Evolutionary conservation across 2,797 vertebrate genomes (phyloP).

Genomic region (Mionectes olivaceus): DNA sequence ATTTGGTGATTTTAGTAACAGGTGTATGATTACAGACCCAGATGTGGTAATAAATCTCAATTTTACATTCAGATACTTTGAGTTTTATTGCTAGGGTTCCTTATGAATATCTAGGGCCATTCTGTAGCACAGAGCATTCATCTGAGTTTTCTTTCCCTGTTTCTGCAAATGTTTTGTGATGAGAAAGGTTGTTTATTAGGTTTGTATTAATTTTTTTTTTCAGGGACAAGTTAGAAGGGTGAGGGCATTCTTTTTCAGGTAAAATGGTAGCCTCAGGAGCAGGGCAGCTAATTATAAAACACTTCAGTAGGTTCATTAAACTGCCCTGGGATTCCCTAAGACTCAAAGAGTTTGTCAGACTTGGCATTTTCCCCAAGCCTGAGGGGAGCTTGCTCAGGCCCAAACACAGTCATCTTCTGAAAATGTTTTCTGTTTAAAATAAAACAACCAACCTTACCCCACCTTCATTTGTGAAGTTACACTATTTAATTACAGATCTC

Average conservation of each 20-base stretch:
- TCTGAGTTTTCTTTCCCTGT: neutral
- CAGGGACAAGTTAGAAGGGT: neutral
- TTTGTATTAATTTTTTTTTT: neutral
- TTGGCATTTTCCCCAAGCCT: conserved; percentile 46
- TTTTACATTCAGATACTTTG: neutral
- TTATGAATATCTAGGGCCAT: neutral
- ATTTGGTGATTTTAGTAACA: neutral
- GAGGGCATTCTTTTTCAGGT: conserved; percentile 17
- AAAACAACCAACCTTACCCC: neutral
- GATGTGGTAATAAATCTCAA: neutral
- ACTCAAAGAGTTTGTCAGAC: conserved; percentile 24
- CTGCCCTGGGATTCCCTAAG: conserved; percentile 24
- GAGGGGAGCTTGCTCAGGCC: neutral
- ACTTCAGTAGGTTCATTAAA: conserved; percentile 46
- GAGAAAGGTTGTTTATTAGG: neutral
- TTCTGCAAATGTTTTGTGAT: conserved; percentile 5
- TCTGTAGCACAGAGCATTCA: neutral
- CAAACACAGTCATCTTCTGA: conserved; percentile 37
- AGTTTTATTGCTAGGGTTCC: neutral
- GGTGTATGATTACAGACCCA: neutral
- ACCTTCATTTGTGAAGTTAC: neutral
- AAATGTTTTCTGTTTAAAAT: conserved; percentile 46
- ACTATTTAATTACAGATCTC: conserved; percentile 5
- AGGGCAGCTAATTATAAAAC: conserved; percentile 54
- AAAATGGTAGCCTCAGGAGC: conserved; percentile 42